A percentile compares a stretch with the other conserved stretches of the same genome.
These are phyloP conservation scores for Apantesis nais DNA, from an alignment of 2,888 invertebrate species.

Conservation along the genomic window DNA sequence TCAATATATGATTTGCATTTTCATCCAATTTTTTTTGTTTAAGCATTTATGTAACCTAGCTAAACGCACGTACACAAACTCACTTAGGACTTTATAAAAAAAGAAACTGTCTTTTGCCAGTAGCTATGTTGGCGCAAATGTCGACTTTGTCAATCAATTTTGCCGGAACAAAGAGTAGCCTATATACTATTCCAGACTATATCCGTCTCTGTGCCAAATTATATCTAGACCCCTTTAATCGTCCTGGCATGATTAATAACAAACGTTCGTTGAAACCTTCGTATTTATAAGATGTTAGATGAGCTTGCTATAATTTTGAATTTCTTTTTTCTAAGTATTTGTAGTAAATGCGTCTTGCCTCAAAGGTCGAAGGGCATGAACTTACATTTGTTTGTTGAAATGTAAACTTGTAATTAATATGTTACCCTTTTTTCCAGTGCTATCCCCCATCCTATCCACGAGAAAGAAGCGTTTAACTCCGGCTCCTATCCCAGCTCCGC, in stretches of 20 bases:
- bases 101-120: too few species aligned
- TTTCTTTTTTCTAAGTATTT: too few species aligned
- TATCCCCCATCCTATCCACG: constrained; percentile 36
- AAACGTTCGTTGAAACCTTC: neutral
- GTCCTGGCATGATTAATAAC: neutral
- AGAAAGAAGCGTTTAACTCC: constrained; percentile 30
- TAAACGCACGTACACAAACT: too few species aligned
- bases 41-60: neutral
- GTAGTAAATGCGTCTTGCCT: too few species aligned
- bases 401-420: constrained; percentile 4
- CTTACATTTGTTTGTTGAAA: neutral
- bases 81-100: too few species aligned
- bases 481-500: constrained; percentile 18
- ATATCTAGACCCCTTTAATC: neutral
- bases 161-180: too few species aligned
- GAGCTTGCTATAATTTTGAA: too few species aligned
- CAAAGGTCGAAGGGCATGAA: neutral
- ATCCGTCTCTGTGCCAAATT: neutral
- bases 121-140: too few species aligned
- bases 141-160: too few species aligned
- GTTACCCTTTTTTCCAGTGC: constrained; percentile 41
- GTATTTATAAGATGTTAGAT: neutral
- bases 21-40: neutral
- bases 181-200: too few species aligned
- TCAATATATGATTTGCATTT: neutral